Base-by-base conservation (phyloP, 2,113 vertebrate species). In the Grallaria varia region DNA sequence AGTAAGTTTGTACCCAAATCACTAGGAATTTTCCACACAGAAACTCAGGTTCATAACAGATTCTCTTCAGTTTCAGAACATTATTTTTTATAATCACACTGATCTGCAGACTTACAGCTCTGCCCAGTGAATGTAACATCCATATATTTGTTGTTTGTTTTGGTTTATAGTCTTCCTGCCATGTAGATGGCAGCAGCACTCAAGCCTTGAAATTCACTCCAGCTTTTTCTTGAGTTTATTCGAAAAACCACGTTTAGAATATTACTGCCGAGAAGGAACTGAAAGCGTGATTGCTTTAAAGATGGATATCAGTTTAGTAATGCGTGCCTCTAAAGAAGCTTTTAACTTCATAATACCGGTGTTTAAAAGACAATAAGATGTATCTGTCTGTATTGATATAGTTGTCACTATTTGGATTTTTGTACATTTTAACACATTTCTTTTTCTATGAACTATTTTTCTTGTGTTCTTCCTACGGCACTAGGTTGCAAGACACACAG, bases 101-200 rank as follows among this genome's bases (percentile, higher is more conserved):
- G 49, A 37, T 33, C 62, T 73, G 11, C 28, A 39, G 27, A 39
- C 50, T 30, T 31, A 9, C 15, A 49, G 23, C 35, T 75, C 20
- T 64, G 37, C 42, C 17, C 33, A 39, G 62, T 42, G 56, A 88
- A 71, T 66, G 35, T 55, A 92, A 10, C 37, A 8, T 50, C 55
- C 20, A 13, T 67, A 73, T 96, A 90, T 87, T 78, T 84, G 79
- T 89, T 60, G 84, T 49, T 95, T 81, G 75, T 39, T 91, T 96
- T 94, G 82, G 93, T 93, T 84, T 94, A 77, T 85, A 96, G 95
- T 94, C 92, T 97, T 91, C 93, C 93, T 79, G 94, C 95, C 97
- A 97, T 97, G 95, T 97, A 98, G 98, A 96, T 97, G 98, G 97
- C 97, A 97, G 97, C 97, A 98, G 92, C 95, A 97, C 93, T 96